Conservation (phyloP, 2,797 vertebrate genomes). For the Mycteria americana region DNA sequence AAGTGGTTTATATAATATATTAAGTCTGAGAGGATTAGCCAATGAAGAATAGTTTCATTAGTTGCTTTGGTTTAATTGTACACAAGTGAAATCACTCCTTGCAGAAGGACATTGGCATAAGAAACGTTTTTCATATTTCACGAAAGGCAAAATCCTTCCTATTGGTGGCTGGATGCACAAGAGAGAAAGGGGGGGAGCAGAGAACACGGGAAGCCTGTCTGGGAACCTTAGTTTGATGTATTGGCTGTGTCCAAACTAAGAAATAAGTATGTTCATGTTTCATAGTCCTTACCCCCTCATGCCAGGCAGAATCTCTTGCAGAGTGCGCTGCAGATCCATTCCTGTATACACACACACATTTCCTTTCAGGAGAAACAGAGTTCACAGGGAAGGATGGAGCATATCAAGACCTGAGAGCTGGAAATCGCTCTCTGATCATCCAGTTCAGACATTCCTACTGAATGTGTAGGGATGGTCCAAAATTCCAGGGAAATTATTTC, state of each 20-base stretch:
- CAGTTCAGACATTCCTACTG: not conserved
- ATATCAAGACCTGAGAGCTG: not conserved
- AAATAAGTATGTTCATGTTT: not conserved
- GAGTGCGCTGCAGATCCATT: not conserved
- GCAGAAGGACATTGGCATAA: not conserved
- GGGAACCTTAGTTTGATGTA: not conserved
- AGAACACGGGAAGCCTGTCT: not conserved
- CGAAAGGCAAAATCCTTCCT: not conserved
- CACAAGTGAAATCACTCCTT: not conserved
- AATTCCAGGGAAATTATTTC: not conserved
- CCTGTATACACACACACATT: not conserved
- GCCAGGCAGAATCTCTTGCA: not conserved
- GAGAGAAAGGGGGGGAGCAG: not conserved
- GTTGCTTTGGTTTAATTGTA: conserved; percentile 14
- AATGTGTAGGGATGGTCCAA: not conserved
- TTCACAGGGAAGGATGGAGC: not conserved
- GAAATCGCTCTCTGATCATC: not conserved
- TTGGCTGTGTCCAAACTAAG: not conserved
- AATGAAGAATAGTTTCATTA: not conserved
- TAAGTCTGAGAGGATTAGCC: not conserved
- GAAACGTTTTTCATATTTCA: not conserved
- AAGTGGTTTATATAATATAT: not conserved
- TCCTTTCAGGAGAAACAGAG: not conserved
- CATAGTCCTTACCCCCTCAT: not conserved
- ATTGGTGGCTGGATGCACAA: not conserved